Conservation (phyloP, 2,113 vertebrate species). For the Pteronura brasiliensis region DNA sequence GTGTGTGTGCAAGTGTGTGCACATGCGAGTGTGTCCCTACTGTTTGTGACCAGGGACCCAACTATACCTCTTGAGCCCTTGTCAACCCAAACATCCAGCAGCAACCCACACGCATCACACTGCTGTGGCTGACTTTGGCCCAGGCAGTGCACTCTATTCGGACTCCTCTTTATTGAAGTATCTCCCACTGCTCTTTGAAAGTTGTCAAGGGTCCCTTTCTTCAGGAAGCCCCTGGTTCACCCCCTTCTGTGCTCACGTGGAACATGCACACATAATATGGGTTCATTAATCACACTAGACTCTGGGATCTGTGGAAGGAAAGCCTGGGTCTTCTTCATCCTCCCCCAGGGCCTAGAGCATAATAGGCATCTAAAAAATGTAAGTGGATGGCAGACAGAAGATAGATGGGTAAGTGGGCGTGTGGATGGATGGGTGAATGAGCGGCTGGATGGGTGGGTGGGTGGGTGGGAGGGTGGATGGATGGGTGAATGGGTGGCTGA, state of each 20-base stretch:
- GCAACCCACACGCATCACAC: accelerated
- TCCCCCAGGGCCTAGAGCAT: neutral
- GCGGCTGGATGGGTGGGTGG: no score
- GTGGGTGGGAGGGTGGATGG: no score
- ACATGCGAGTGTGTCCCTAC: neutral
- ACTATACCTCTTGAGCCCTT: neutral
- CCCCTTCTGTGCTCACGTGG: neutral
- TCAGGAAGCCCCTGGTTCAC: neutral
- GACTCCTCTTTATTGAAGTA: neutral
- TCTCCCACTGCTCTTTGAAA: neutral
- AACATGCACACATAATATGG: neutral
- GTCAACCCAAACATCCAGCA: neutral
- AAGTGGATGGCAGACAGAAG: neutral
- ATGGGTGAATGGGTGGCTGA: neutral
- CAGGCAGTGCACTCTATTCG: neutral
- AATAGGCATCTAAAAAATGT: neutral
- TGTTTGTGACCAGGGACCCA: neutral
- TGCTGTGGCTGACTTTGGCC: neutral
- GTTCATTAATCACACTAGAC: neutral
- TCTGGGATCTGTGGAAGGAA: neutral
- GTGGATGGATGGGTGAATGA: neutral
- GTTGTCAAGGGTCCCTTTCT: neutral
- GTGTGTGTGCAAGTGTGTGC: no score
- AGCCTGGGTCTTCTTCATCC: neutral
- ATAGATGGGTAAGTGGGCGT: neutral